Evolutionary conservation across 2,113 vertebrate species (phyloP).

Genomic region (Pipa parva): DNA sequence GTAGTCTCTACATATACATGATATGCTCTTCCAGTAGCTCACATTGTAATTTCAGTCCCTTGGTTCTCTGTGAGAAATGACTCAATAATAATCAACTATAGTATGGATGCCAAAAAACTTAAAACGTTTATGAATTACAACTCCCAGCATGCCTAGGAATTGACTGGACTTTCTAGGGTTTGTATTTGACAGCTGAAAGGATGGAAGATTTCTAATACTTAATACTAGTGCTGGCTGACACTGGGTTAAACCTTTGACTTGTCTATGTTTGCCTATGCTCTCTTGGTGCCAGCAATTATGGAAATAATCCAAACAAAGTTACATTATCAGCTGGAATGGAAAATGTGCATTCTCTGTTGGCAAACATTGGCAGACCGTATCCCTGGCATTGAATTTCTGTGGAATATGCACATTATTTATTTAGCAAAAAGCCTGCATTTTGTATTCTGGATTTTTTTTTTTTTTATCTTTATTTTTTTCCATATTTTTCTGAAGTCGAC

Average conservation of each 20-base stretch:
- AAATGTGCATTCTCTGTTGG: slow-evolving; percentile 24
- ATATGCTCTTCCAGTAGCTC: too few species aligned
- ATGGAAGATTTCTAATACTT: too few species aligned
- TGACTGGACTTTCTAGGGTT: too few species aligned
- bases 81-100: too few species aligned
- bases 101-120: too few species aligned
- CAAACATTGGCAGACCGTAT: slow-evolving; percentile 7
- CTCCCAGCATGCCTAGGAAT: too few species aligned
- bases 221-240: neutral
- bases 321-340: slow-evolving; percentile 41
- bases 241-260: neutral
- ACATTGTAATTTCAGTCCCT: too few species aligned
- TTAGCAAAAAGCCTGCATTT: slow-evolving; percentile 8
- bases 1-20: too few species aligned
- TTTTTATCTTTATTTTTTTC: neutral
- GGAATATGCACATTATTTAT: slow-evolving; percentile 36
- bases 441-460: slow-evolving; percentile 17
- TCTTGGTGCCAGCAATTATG: slow-evolving; percentile 23
- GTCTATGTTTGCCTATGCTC: neutral
- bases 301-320: slow-evolving; percentile 31
- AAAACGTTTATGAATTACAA: too few species aligned
- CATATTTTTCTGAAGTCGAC: slow-evolving; percentile 15
- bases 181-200: too few species aligned
- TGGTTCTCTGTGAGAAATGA: too few species aligned
- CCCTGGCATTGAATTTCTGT: slow-evolving; percentile 24